Base-by-base conservation (phyloP, 1,140 invertebrate genomes). In the Thaumetopoea pityocampa region DNA sequence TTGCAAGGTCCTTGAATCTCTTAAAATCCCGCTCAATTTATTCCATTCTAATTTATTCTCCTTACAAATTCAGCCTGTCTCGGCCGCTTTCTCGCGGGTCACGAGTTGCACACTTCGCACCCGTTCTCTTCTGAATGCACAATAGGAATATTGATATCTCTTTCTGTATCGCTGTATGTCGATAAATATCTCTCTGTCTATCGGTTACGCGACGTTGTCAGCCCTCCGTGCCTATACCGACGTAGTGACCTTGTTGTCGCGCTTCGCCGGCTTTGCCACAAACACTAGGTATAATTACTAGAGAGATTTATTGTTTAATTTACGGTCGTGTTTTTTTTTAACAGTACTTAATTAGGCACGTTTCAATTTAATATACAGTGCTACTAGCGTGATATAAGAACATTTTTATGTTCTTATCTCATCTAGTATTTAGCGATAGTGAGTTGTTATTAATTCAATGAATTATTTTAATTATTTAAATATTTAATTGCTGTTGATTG, bases 41-140 rank as follows among this genome's bases (percentile, higher is more conserved):
- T 57, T 55, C 55, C 65, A 62, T 67, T 68, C 55, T 66, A 71
- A 74, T 68, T 68, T 66, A 70, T 73, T 66, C 67, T 51, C 55
- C 53, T 58, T 57, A 61, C 54, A 68, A 69, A 79, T 79, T 74
- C 66, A 62, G 58, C 46, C 61, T 45, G 57, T 59, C 60, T 67
- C 55, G 49, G 43, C 49, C 64, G 61, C 74, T 79, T 78, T 82
- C 76, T 69, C 71, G 69, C 59, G 62, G 68, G 71, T 77, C 73
- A 72, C 67, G 67, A 67, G 60, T 65, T 66, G 55, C 59, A 69
- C 64, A 65, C 64, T 62, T 43, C 50, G 67, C 64, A 76, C 69
- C 73, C 69, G 78, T 76, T 78, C 71, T 66, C 63, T 63, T 67
- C 59, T 62, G 71, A 76, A 76, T 73, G 71, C 66, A 76, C 67